Percentiles rank a stretch among this genome's conserved stretches.
Conservation (phyloP, 2,888 invertebrate species). For the Cephus spinipes region DNA sequence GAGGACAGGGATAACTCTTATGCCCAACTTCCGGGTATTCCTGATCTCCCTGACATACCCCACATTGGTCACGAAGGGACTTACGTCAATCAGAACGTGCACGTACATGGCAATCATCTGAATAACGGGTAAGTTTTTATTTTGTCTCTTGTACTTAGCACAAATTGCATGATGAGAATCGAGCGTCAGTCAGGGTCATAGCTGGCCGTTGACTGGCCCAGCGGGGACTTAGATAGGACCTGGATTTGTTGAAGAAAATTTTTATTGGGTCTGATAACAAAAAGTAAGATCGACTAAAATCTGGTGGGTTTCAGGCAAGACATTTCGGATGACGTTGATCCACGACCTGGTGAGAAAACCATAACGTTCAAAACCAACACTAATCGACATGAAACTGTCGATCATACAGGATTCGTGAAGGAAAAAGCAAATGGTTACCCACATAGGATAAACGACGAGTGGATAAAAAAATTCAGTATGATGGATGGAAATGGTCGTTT, state of each 20-base stretch:
- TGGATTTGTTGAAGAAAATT: no score
- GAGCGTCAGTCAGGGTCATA: background rate
- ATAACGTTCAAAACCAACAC: slow-evolving; percentile 19
- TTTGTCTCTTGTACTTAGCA: no score
- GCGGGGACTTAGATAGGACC: no score
- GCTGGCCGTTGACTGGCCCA: no score
- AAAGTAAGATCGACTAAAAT: background rate
- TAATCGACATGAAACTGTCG: slow-evolving; percentile 14
- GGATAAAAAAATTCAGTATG: slow-evolving; percentile 15
- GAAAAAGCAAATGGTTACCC: slow-evolving; percentile 20
- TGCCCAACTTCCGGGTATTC: slow-evolving; percentile 10
- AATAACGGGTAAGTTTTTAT: background rate
- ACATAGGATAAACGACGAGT: slow-evolving; percentile 12
- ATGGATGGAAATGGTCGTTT: slow-evolving; percentile 14
- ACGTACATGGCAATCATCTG: background rate
- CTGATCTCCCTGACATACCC: slow-evolving; percentile 16
- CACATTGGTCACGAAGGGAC: slow-evolving; percentile 19
- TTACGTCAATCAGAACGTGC: background rate
- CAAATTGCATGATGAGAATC: background rate
- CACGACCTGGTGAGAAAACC: slow-evolving; percentile 13
- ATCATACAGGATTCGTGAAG: slow-evolving; percentile 13
- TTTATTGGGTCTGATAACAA: background rate
- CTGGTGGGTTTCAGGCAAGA: background rate
- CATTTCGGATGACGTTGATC: background rate
- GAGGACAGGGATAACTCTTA: background rate